Conservation (phyloP, 2,888 invertebrate genomes). For the Diaprepes abbreviatus region DNA sequence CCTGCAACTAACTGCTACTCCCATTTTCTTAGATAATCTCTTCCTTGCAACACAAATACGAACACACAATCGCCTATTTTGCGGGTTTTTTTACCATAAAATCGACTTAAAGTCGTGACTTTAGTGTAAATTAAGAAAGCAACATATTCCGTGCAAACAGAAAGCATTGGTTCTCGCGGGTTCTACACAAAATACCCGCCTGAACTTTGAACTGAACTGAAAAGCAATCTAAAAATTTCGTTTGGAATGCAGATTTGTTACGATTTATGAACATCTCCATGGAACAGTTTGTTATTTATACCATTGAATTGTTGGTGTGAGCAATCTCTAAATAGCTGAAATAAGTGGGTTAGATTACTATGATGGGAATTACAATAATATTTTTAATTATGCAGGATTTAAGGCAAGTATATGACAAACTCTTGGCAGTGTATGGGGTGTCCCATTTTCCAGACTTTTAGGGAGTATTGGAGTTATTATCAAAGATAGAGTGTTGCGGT, state of each 20-base stretch:
- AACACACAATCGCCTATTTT: slow-evolving; percentile 42
- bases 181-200: slow-evolving; percentile 40
- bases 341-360: too few species aligned
- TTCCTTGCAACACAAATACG: slow-evolving; percentile 42
- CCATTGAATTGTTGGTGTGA: too few species aligned
- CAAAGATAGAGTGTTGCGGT: too few species aligned
- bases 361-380: too few species aligned
- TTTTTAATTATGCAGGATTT: too few species aligned
- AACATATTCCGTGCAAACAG: slow-evolving; percentile 36
- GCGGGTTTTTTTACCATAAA: slow-evolving; percentile 38
- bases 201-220: slow-evolving; percentile 46
- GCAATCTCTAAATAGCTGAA: too few species aligned
- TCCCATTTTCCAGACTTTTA: too few species aligned
- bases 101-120: slow-evolving; percentile 44
- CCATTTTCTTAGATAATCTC: slow-evolving; percentile 40
- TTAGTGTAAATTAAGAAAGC: slow-evolving; percentile 49
- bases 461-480: too few species aligned
- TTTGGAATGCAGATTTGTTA: slow-evolving; percentile 11
- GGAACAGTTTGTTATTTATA: too few species aligned
- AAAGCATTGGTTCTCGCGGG: slow-evolving; percentile 33
- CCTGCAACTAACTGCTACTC: slow-evolving; percentile 9
- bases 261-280: slow-evolving; percentile 11
- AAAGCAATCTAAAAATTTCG: slow-evolving; percentile 20
- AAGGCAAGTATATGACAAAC: too few species aligned
- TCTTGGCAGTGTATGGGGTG: too few species aligned